These are phyloP conservation scores for Gadus macrocephalus DNA, from an alignment of 2,113 vertebrate species.

Conservation along the genomic window DNA sequence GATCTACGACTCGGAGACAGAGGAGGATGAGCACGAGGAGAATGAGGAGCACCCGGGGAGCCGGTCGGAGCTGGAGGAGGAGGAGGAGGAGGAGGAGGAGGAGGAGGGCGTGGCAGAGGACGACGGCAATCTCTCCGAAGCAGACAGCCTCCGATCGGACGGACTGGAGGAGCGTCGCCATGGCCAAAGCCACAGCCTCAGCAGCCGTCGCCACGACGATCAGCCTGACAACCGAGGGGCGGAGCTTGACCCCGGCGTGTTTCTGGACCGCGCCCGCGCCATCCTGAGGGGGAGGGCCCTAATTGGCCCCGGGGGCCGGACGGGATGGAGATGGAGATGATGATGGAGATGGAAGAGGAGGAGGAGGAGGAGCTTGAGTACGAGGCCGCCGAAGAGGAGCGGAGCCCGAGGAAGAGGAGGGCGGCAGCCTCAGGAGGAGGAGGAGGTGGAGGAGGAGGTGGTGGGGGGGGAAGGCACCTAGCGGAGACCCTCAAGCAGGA, in stretches of 20 bases:
- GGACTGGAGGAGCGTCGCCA: conserved; percentile 76
- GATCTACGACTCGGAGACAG: conserved; percentile 97
- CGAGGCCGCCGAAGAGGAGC: conserved; percentile 65
- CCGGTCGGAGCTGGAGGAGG: conserved; percentile 93
- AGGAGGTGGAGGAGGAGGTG: conserved; percentile 76
- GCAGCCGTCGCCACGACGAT: conserved; percentile 30
- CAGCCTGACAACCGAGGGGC: conserved; percentile 50
- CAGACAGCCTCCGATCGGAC: conserved; percentile 87
- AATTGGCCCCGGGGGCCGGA: conserved; percentile 63
- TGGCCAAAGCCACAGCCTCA: no score
- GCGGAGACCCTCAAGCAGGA: conserved; percentile 97
- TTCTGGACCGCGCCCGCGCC: conserved; percentile 88
- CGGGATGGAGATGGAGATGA: conserved; percentile 73
- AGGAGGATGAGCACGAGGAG: conserved; percentile 90
- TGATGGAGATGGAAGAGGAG: conserved; percentile 75
- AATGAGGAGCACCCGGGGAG: conserved; percentile 73
- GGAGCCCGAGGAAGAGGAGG: conserved; percentile 77
- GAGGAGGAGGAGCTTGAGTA: conserved; percentile 78
- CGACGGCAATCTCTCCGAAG: conserved; percentile 94
- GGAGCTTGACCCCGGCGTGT: conserved; percentile 91
- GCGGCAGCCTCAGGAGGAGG: conserved; percentile 72
- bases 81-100: conserved; percentile 82
- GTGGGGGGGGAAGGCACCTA: conserved; percentile 85
- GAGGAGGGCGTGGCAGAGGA: conserved; percentile 80
- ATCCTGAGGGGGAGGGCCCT: conserved; percentile 89